Base-by-base conservation (phyloP, 53 echinoderm and acorn worm species). In the Holothuria leucospilota region DNA sequence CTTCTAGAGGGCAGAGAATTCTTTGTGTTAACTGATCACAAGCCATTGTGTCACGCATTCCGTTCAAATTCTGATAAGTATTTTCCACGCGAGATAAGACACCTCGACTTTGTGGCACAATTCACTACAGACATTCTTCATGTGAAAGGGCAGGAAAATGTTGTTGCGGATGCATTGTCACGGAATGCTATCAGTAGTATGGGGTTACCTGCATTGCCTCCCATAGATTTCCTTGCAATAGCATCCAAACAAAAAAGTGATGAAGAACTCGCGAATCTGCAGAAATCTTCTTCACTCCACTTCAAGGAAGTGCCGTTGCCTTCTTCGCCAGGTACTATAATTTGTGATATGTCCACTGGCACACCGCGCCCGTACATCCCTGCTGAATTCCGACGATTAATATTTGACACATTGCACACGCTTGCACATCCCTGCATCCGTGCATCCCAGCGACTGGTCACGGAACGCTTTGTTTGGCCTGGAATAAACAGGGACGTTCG, bases 391-490 rank as follows among this genome's bases (percentile, higher is more conserved):
- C 42, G 88, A 5, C 41, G 81, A 34, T 49, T 75, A 56, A 75
- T 92, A 20, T 88, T 92, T 29, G 40, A 88, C 62, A 39, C 89
- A n/a, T 62, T 90, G 39, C 93, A 93, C 85, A 87, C 88, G 20
- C 80, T 93, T 4, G 87, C 93, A 18, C 90, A 93, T 65, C 90
- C 90, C 11, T 88, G 90, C 14, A 77, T 93, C 74, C 84, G 88
- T 21, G 87, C 93, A 28, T 87, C 87, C 16, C 88, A 87, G 69
- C 78, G 53, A 13, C 69, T 87, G 23, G 29, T 93, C 28, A 85
- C 80, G 20, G 39, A 69, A 53, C 87, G 93, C 18, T 93, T 53
- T 42, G 88, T 90, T 27, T 93, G 90, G 90, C 88, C 90, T 26
- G 64, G 75, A n/a, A 42, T 88, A 12, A 88, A 88, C 21, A 78